Evolutionary conservation across 2,888 invertebrate genomes (phyloP).

Genomic region (Micropterix aruncella): DNA sequence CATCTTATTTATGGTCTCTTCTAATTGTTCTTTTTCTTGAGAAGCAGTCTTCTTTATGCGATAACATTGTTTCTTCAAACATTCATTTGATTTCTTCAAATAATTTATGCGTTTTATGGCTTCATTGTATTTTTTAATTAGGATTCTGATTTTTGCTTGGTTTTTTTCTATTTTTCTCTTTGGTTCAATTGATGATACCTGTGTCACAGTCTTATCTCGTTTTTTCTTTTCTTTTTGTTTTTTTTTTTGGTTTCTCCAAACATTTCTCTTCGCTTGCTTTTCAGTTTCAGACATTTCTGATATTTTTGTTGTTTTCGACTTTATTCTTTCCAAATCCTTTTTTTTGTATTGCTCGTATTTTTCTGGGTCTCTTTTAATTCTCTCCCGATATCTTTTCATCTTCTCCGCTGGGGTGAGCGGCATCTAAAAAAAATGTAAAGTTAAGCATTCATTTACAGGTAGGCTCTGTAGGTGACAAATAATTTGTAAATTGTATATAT

Average conservation of each 20-base stretch:
- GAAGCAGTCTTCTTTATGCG: slow-evolving; percentile 1
- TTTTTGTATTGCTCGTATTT: slow-evolving; percentile 7
- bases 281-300: slow-evolving; percentile 5
- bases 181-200: no score
- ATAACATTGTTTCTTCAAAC: no score
- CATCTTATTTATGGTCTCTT: slow-evolving; percentile 1
- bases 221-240: slow-evolving; percentile 1
- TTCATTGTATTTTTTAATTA: no score
- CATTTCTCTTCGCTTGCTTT: slow-evolving; percentile 2
- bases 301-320: slow-evolving; percentile 5
- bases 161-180: slow-evolving; percentile 1
- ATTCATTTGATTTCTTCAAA: no score
- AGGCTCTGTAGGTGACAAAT: no score
- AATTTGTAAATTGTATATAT: no score
- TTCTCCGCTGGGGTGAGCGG: no score
- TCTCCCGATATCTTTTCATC: no score
- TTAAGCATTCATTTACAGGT: no score
- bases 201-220: neutral
- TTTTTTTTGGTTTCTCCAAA: slow-evolving; percentile 4
- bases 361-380: slow-evolving; percentile 8
- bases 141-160: no score
- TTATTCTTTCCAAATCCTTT: slow-evolving; percentile 8
- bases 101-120: no score
- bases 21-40: slow-evolving; percentile 3
- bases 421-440: no score